phyloP scores from a whole-genome alignment of 2,888 invertebrate genomes.

The Synergus laeviventris region DNA sequence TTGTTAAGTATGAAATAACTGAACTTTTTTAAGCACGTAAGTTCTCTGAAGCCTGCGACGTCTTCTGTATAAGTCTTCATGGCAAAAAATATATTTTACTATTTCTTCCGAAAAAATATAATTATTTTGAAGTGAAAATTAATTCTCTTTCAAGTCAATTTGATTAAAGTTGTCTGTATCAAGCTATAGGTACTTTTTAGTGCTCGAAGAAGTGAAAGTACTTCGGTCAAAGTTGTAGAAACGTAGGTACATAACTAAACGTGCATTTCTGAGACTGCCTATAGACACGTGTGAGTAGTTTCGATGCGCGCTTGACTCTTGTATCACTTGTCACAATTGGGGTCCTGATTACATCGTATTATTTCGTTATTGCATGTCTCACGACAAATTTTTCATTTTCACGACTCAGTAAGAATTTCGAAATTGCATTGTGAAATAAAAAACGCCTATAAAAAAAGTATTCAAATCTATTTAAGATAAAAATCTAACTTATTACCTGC shows the following conservation, averaged over 20 bases:
- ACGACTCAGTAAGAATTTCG: conserved; percentile 1
- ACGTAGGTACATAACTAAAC: not conserved
- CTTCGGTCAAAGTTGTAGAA: not conserved
- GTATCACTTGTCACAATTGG: conserved; percentile 58
- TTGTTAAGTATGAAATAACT: too few relatives aligned
- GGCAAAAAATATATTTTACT: too few relatives aligned
- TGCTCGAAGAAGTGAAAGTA: conserved; percentile 9
- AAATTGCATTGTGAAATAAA: not conserved
- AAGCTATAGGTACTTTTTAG: conserved; percentile 5
- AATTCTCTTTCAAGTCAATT: not conserved
- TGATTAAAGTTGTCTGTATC: not conserved
- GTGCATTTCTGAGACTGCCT: conserved; percentile 17
- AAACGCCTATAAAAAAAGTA: not conserved
- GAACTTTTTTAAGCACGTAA: too few relatives aligned
- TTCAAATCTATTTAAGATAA: not conserved
- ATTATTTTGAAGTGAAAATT: not conserved
- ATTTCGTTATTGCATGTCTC: conserved; percentile 41
- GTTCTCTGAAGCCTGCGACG: too few relatives aligned
- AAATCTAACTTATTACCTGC: not conserved
- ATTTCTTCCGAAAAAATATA: too few relatives aligned
- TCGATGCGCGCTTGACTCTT: conserved; percentile 24
- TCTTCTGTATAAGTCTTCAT: too few relatives aligned
- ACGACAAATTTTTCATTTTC: conserved; percentile 3
- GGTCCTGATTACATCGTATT: conserved; percentile 56
- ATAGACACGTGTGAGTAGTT: conserved; percentile 14